Evolutionary conservation across 2,888 invertebrate genomes (phyloP), one percentile per base, ranked within the genome.

Genomic region (Eupithecia inturbata): DNA sequence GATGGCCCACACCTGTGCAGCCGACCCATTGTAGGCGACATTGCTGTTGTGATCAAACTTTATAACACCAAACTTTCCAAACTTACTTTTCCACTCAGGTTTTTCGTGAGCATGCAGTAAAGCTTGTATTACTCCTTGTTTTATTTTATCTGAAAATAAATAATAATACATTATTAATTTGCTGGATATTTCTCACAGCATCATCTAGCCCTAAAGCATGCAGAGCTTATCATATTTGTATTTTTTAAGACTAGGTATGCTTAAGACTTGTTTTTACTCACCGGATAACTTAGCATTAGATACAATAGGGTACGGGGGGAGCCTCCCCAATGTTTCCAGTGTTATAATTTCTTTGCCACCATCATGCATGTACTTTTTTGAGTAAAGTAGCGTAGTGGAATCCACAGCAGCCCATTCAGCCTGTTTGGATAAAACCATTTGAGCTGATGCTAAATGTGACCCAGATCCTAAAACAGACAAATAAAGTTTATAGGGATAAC

Each of bases 271-370:
- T 22, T 68, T 22, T 57, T 70, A 41, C 33, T 26, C 45, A 96
- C 96, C 95, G 87, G 95, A 81, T 72, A 96, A 83, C 75, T 93
- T 93, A 28, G 93, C 87, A 83, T 96, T 96, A 72, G 95, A 92
- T 67, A 96, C 95, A 63, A 96, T 92, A 2, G 96, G 96, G 82
- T 96, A 96, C 0, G 96, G 95, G 2, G 96, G 96, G 60, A 96
- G 87, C 26, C 96, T 96, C 28, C 97, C 97, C 80, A 96, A 89
- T 36, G 96, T 96, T 78, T 95, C 95, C 80, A 97, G 87, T 14
- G 95, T 92, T 67, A 90, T 90, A 62, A 96, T 90, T 68, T 96
- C 95, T 80, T 95, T 95, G 31, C 95, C 95, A 69, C 95, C 91
- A 83, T 95, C 95, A 66, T 95, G 95, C 91, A 96, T 93, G 78